Conservation (phyloP, 2,888 invertebrate species). For the Lepidonotus clava region DNA sequence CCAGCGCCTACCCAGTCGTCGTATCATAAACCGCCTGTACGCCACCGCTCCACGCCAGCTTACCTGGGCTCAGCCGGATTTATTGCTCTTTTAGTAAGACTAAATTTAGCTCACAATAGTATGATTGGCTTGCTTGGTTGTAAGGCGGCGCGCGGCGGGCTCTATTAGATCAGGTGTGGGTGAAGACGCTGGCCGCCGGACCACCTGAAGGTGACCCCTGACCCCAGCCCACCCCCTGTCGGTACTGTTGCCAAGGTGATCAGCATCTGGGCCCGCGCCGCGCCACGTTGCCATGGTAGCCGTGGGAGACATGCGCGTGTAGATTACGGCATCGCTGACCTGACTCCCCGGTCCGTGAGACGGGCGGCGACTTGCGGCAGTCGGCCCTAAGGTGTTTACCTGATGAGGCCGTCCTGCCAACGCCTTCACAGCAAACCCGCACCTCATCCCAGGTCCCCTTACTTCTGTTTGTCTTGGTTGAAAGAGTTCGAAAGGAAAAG, state of each 20-base stretch:
- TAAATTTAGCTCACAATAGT: not conserved
- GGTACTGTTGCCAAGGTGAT: slow-evolving; percentile 23
- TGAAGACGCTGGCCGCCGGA: not conserved
- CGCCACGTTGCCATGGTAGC: slow-evolving; percentile 26
- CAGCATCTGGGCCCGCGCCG: not conserved
- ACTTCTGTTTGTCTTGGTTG: not conserved
- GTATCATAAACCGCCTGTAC: not conserved
- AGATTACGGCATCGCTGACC: too few species aligned
- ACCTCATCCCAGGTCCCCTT: not conserved
- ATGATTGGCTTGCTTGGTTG: not conserved
- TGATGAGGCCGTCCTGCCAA: too few species aligned
- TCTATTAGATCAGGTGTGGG: not conserved
- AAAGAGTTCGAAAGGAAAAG: too few species aligned
- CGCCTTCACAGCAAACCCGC: too few species aligned
- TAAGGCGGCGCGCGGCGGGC: not conserved
- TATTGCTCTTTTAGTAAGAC: not conserved
- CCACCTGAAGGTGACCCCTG: slow-evolving; percentile 19
- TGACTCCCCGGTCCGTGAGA: too few species aligned
- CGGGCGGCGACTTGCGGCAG: too few species aligned
- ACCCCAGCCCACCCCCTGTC: not conserved
- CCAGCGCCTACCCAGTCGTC: not conserved
- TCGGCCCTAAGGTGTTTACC: too few species aligned
- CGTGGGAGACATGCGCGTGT: slow-evolving; percentile 25
- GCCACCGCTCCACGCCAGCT: not conserved
- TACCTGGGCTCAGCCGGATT: too few species aligned